These are phyloP conservation scores for Hydropsyche betteni DNA, from an alignment of 2,888 invertebrate genomes.

Conservation along the genomic window DNA sequence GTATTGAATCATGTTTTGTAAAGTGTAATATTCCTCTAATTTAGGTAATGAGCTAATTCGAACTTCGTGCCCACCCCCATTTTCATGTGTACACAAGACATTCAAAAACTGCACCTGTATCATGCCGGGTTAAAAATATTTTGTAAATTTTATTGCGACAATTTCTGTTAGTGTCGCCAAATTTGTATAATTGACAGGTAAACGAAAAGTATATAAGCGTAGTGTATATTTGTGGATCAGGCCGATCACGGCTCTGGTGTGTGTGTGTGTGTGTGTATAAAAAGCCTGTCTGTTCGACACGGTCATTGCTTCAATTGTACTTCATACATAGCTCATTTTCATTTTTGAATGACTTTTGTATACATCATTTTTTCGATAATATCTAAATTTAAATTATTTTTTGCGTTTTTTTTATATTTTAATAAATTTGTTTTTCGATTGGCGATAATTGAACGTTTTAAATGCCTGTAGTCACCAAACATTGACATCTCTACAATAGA, in stretches of 20 bases:
- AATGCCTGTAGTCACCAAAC: neutral
- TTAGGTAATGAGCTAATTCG: conserved; percentile 43
- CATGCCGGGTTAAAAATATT: conserved; percentile 21
- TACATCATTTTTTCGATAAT: neutral
- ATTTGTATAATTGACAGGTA: conserved; percentile 36
- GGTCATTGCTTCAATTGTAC: too few species aligned
- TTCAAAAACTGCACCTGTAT: conserved; percentile 32
- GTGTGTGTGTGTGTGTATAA: neutral
- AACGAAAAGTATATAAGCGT: conserved; percentile 23
- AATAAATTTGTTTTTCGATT: neutral
- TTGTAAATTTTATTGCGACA: conserved; percentile 38
- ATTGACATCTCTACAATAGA: neutral
- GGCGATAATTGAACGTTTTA: neutral
- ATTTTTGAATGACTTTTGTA: neutral
- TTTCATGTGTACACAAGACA: conserved; percentile 46
- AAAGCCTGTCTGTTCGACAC: neutral
- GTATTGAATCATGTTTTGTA: conserved; percentile 50
- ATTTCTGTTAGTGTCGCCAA: conserved; percentile 32
- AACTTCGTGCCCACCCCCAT: conserved; percentile 41
- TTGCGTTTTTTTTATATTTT: neutral
- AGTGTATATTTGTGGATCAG: conserved; percentile 19
- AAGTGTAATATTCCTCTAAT: conserved; percentile 52
- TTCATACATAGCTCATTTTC: too few species aligned
- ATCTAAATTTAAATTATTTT: neutral
- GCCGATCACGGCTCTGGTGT: conserved; percentile 8